Evolutionary conservation across 53 echinoderm and acorn worm species (phyloP), one percentile per base, ranked within the genome.

Genomic region (Echinometra lucunter): DNA sequence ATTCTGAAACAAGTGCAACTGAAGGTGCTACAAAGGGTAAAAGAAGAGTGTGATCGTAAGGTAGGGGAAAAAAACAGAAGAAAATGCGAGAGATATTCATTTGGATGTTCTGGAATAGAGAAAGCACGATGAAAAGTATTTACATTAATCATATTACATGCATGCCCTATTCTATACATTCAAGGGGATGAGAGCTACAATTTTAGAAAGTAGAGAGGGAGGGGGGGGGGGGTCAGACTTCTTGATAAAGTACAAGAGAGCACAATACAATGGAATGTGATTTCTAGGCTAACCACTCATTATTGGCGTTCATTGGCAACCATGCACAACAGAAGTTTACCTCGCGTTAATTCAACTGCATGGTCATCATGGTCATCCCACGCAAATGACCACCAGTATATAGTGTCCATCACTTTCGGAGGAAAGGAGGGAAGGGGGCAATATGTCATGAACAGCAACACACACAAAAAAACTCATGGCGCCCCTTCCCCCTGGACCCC

Each of bases 291-390:
- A 34, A 69, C 69, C 34, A 32, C 69, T 69, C 30, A 6, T 67
- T 7, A 30, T 6, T 8, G 28, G 32, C 32, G 17, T 23, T 67
- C 28, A 30, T 28, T 69, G 69, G 69, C 34, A 69, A 69, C 69
- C 4, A 28, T 7, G 10, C 30, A 18, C 8, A 69, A 30, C 28
- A 28, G 8, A 32, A 28, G 34, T 12, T 69, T 7, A n/a, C n/a
- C n/a, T n/a, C n/a, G n/a, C n/a, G n/a, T n/a, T 66, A 23, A 69
- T 69, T 69, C 69, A 69, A 32, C 69, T 69, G 30, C 69, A 69
- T 34, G 69, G 69, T 69, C 69, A 69, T 69, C 69, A 69, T 34
- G 69, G 69, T 69, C 69, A 69, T 69, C 69, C 30, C 69, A 69
- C 69, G 34, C 69, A 32, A 32, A 69, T 69, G 69, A 28, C 34